These are phyloP conservation scores for Ctenomys sociabilis DNA, from an alignment of 2,113 vertebrate species.

Conservation along the genomic window DNA sequence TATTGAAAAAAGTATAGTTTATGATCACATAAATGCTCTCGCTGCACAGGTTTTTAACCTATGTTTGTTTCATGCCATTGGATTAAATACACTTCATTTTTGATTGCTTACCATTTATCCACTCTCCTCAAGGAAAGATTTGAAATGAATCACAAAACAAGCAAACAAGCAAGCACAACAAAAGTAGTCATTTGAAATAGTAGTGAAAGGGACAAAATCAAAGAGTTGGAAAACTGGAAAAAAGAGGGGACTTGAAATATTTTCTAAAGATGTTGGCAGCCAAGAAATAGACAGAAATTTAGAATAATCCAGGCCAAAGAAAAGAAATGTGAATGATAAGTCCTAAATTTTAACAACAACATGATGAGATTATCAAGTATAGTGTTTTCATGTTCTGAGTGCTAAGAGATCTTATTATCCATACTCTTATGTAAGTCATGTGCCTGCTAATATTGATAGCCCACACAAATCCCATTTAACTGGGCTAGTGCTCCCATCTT, in stretches of 20 bases:
- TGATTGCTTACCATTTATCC: neutral
- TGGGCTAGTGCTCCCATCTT: too few relatives aligned
- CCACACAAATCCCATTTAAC: accelerated
- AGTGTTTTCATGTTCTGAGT: neutral
- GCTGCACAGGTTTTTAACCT: conserved; percentile 14
- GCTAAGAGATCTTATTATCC: neutral
- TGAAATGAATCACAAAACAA: neutral
- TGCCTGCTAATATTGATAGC: neutral
- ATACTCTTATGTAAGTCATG: neutral
- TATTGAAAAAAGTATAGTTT: neutral
- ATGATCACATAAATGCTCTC: conserved; percentile 4
- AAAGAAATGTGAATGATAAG: neutral
- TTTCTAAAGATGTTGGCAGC: neutral
- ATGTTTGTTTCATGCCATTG: neutral
- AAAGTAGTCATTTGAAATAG: conserved; percentile 4
- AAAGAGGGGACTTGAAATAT: neutral
- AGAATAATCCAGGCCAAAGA: neutral
- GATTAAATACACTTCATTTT: conserved; percentile 10
- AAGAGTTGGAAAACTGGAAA: neutral
- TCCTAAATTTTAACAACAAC: neutral
- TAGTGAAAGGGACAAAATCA: neutral
- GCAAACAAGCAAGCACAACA: neutral
- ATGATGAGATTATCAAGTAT: neutral
- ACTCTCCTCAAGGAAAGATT: neutral
- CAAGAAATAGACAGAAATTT: neutral